Evolutionary conservation across 2,113 vertebrate genomes (phyloP), one percentile per base, ranked within the genome.

Genomic region (Poeciliopsis retropinna): DNA sequence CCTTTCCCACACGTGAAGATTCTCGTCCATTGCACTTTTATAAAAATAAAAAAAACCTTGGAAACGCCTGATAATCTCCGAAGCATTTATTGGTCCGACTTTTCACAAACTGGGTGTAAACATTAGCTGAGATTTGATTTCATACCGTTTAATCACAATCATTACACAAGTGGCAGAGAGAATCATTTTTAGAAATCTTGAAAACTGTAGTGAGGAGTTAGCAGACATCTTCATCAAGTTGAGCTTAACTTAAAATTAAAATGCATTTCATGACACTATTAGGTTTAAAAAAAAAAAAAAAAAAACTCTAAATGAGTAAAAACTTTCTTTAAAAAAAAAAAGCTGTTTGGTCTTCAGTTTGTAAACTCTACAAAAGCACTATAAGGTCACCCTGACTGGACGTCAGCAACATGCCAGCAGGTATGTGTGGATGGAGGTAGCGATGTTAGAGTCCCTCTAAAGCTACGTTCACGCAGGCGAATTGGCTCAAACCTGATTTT

Each of bases 311-410:
- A 12, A 64, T 60, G 22, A 28, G 11, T 69, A 65, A 32, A 75
- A 71, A 63, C 9, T 5, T 54, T 54, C 65, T 31, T 30, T 10
- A 37, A 37, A 37, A 37, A 54, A 32, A 31, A 31, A 63, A 22
- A 57, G 1, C 64, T 79, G 29, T 83, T 87, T 87, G 78, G 87
- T 76, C 3, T 83, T 72, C 22, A 81, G 78, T 81, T 12, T 81
- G 82, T 90, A 90, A 93, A 94, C 90, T 72, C 81, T 22, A 64
- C 75, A 65, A 78, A 86, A 78, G 63, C 81, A 81, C 64, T 22
- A 12, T 3, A 25, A 28, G 61, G 73, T 17, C 54, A 29, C 54
- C 27, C 4, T 34, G 69, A 41, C 60, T 76, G 60, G 37, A 41
- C 73, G 75, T 15, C 32, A 64, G 76, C 31, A 61, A 28, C 30